These are phyloP conservation scores for Elephas maximus DNA, from an alignment of 2,113 vertebrate species.

Conservation along the genomic window DNA sequence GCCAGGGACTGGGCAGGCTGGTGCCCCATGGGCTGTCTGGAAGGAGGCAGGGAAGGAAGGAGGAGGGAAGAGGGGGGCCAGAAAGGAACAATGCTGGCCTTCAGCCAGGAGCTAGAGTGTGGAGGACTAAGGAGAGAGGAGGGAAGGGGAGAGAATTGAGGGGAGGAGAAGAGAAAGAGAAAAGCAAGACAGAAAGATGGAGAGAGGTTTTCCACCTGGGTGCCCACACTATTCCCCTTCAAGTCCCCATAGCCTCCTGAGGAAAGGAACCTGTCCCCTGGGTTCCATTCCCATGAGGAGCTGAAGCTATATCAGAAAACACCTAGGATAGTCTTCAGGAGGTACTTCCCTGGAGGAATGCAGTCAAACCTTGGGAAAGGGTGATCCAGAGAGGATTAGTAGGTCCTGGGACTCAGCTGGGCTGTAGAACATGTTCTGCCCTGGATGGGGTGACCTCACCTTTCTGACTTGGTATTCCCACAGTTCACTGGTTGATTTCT, in stretches of 20 bases:
- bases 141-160: not conserved
- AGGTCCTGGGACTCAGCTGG: not conserved
- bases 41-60: not conserved
- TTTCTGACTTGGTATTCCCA: not conserved
- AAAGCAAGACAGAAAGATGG: not conserved
- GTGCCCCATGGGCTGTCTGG: not conserved
- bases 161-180: not conserved
- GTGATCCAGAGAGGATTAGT: not conserved
- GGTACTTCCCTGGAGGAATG: not conserved
- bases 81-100: conserved; percentile 77
- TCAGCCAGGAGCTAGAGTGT: conserved; percentile 57
- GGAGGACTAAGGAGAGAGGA: not conserved
- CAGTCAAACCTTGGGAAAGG: not conserved
- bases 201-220: not conserved
- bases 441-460: not conserved
- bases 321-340: not conserved
- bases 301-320: not conserved
- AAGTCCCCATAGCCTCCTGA: not conserved
- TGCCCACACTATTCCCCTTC: not conserved
- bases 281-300: not conserved
- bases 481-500: not conserved
- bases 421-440: not conserved
- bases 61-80: not conserved
- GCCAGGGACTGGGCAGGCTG: not conserved
- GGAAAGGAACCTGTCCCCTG: not conserved